Evolutionary conservation across 2,888 invertebrate species (phyloP), one percentile per base, ranked within the genome.

Genomic region (Pristionchus exspectatus): DNA sequence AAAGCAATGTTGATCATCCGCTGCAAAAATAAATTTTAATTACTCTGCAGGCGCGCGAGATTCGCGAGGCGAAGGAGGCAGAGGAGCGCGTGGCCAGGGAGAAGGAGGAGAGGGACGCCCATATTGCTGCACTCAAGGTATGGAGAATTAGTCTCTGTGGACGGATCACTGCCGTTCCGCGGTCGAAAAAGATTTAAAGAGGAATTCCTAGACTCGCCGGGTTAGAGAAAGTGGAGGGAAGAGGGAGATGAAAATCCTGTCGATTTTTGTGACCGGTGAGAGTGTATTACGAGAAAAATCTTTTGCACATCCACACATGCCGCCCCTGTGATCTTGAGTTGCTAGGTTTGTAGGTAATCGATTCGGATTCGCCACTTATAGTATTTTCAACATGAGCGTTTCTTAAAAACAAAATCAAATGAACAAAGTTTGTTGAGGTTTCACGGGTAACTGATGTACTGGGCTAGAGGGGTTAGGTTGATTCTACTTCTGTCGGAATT

Each of bases 11-110:
- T n/a, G n/a, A n/a, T n/a, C n/a, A n/a, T n/a, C n/a, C n/a, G n/a
- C n/a, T n/a, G n/a, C n/a, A n/a, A n/a, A n/a, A n/a, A n/a, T 7
- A 27, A 27, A 69, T 12, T 69, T 69, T 69, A 21, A 38, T 33
- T 50, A 44, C 27, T 30, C 33, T 30, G 3, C 44, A 77, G 77
- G 77, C 38, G 10, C 77, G 77, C 30, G 77, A 59, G 30, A 56
- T 56, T 21, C 91, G 91, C 12, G 92, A 92, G 85, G 91, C 91
- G 85, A 27, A 88, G 54, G 90, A 90, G 69, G 92, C 91, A 30
- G 91, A 92, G 83, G 91, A 92, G 38, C 86, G 91, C 10, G 74
- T 66, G 33, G 38, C 44, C 7, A 88, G 74, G 30, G 84, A 56
- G 87, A 86, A 87, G 87, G 77, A 86, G 69, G 90, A 66, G 77